Evolutionary conservation across 2,113 vertebrate genomes (phyloP), one percentile per base, ranked within the genome.

Genomic region (Xenopus laevis): DNA sequence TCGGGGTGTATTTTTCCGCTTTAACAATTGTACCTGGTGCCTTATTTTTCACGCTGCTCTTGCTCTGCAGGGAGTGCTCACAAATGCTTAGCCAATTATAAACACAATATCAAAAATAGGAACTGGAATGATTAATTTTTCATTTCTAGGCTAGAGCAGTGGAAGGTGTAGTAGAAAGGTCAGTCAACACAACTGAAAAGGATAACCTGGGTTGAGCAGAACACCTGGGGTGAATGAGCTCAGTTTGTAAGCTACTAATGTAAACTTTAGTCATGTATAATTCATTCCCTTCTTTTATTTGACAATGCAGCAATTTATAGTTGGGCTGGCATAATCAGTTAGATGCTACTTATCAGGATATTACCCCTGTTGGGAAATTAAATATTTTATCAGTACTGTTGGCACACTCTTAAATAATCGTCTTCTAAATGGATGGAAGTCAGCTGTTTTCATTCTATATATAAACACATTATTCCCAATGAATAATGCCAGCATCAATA

Each of bases 31-130:
- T 40, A 6, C 1, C 2, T 40, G 45, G 61, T 68, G 61, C 68
- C 23, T 55, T 75, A 30, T 52, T 53, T 40, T 75, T 62, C 72
- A 68, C 12, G 46, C 45, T 68, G 72, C 23, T 75, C 21, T 61
- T 12, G 13, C 65, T 75, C 72, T 68, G 27, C 65, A 62, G 72
- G 65, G 46, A 53, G 17, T 47, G 4, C 45, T 46, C 62, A 61
- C 59, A 16, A 75, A 57, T 57, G 61, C 68, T 75, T 62, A 68
- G 65, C 72, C 72, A 75, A 67, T 75, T 75, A 75, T 75, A 17
- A 55, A 74, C 8, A 65, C 68, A 74, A 68, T 68, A 74, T 74
- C 21, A 74, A 74, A 74, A 74, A 74, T 67, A 75, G 58, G 65
- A 75, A 12, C 55, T 68, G 72, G 52, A 75, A 68, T 62, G 8